phyloP scores from a whole-genome alignment of 1,140 invertebrate species.

The Sitobion miscanthi region DNA sequence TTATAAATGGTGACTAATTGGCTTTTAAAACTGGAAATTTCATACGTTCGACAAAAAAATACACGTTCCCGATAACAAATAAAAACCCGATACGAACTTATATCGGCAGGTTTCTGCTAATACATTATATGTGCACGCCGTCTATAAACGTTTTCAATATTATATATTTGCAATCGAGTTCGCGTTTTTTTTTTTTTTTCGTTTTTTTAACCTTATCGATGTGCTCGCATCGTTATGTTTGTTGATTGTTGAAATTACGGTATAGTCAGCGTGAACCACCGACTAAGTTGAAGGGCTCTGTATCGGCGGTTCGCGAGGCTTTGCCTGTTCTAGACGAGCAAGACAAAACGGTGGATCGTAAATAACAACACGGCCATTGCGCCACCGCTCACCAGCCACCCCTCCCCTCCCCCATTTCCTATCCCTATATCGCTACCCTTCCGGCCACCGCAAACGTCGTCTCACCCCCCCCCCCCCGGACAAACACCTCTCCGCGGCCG shows the following conservation, averaged over 20 bases:
- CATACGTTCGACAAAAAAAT: not conserved
- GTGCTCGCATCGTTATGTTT: not conserved
- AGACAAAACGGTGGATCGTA: slow-evolving; percentile 17
- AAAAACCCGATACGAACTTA: no score
- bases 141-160: not conserved
- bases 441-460: not conserved
- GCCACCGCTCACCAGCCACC: not conserved
- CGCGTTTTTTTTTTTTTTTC: not conserved
- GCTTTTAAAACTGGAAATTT: not conserved
- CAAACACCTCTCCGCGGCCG: not conserved
- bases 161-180: not conserved
- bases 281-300: not conserved
- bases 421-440: not conserved
- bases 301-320: not conserved
- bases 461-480: not conserved
- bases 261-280: not conserved
- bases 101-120: not conserved
- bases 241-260: not conserved
- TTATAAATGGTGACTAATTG: not conserved
- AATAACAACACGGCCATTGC: not conserved
- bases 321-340: slow-evolving; percentile 1
- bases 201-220: not conserved
- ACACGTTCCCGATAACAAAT: no score
- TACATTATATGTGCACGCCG: no score
- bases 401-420: no score